These are phyloP conservation scores for Himantopus leucocephalus DNA, from an alignment of 2,113 vertebrate species.

Conservation along the genomic window DNA sequence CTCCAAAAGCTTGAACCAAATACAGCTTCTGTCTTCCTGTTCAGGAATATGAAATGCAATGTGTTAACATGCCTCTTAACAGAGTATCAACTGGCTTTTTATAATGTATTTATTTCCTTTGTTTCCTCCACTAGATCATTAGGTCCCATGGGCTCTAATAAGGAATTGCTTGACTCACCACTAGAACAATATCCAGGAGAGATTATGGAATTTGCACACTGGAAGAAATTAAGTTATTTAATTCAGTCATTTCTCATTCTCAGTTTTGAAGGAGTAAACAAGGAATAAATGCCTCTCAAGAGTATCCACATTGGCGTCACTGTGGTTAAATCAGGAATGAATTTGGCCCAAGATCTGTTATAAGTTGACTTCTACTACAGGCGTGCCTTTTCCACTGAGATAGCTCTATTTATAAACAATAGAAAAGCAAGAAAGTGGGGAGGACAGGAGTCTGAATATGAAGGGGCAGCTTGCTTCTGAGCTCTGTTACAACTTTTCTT, in stretches of 20 bases:
- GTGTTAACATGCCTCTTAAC: background rate
- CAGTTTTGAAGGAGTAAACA: slow-evolving; percentile 29
- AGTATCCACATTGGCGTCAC: slow-evolving; percentile 2
- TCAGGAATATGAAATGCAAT: background rate
- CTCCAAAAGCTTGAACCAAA: background rate
- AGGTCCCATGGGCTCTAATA: background rate
- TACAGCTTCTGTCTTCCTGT: background rate
- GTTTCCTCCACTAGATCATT: background rate
- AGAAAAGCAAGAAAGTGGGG: background rate
- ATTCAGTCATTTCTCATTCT: slow-evolving; percentile 31
- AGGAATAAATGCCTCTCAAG: background rate
- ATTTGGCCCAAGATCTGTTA: background rate
- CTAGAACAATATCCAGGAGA: slow-evolving; percentile 24
- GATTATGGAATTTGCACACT: slow-evolving; percentile 26
- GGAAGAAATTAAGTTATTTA: slow-evolving; percentile 55
- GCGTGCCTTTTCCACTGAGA: background rate
- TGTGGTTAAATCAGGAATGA: background rate
- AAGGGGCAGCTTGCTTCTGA: background rate
- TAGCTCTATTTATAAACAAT: background rate
- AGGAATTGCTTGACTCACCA: slow-evolving; percentile 42
- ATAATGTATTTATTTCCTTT: background rate
- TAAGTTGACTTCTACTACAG: background rate
- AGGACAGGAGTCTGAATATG: background rate
- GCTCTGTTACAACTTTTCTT: background rate
- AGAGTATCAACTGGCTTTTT: background rate